A percentile compares a stretch with the other conserved stretches of the same genome.
These are phyloP conservation scores for Rutpela maculata DNA, from an alignment of 2,888 invertebrate species.

Conservation along the genomic window DNA sequence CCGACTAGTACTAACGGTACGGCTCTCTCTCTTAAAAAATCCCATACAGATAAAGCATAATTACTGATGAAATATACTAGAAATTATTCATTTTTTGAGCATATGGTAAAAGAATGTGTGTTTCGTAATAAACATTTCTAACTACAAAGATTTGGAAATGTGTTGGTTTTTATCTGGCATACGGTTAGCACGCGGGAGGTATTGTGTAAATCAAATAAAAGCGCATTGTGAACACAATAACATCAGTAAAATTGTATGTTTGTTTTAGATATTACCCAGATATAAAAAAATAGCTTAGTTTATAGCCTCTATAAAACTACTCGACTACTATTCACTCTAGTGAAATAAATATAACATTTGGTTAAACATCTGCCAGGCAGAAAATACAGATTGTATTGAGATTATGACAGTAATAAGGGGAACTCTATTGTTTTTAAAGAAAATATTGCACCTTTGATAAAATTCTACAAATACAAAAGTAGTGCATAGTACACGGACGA, in stretches of 20 bases:
- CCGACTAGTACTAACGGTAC: not conserved
- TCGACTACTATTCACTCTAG: no score
- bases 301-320: no score
- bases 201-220: not conserved
- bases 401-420: no score
- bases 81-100: not conserved
- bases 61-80: not conserved
- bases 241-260: not conserved
- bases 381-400: no score
- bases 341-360: no score
- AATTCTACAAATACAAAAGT: no score
- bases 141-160: constrained; percentile 1
- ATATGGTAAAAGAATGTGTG: not conserved
- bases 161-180: not conserved
- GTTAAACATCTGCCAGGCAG: no score
- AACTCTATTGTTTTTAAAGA: no score
- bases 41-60: not conserved
- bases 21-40: not conserved
- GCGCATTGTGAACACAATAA: not conserved
- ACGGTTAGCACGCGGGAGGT: not conserved
- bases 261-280: not conserved
- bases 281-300: not conserved
- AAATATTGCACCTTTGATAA: no score
- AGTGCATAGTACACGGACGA: no score
- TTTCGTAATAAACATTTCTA: not conserved